Evolutionary conservation across 2,888 invertebrate genomes (phyloP).

Genomic region (Nymphalis c-album): DNA sequence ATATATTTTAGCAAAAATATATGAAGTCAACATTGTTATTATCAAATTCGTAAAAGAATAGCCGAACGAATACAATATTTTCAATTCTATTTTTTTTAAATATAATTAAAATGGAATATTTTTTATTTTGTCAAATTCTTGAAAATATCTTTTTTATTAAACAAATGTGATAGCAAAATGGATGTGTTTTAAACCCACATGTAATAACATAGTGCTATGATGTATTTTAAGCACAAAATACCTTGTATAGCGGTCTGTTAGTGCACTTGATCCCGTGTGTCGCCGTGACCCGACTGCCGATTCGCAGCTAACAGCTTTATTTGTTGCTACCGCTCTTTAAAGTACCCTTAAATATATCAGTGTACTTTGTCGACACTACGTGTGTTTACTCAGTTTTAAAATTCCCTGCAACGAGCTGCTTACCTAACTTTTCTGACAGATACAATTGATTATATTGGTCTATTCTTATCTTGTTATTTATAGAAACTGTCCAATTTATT

Average conservation of each 20-base stretch:
- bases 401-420: background rate
- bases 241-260: conserved; percentile 49
- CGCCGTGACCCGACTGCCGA: conserved; percentile 75
- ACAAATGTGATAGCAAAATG: too few species aligned
- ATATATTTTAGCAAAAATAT: conserved; percentile 14
- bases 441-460: background rate
- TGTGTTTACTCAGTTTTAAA: conserved; percentile 26
- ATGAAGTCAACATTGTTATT: too few species aligned
- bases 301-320: conserved; percentile 72
- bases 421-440: background rate
- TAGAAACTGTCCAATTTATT: too few species aligned
- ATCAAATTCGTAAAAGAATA: too few species aligned
- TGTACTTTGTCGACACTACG: conserved; percentile 34
- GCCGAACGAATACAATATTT: too few species aligned
- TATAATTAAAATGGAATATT: too few species aligned
- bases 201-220: conserved; percentile 17
- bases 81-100: too few species aligned
- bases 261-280: conserved; percentile 75
- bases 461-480: too few species aligned
- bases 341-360: conserved; percentile 38
- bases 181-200: too few species aligned
- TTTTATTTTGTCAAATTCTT: too few species aligned
- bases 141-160: too few species aligned
- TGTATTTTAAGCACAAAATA: conserved; percentile 37
- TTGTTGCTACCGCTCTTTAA: conserved; percentile 61